A percentile compares a stretch with the other conserved stretches of the same genome.
Conservation (phyloP, 2,113 vertebrate species). For the Pachypanchax playfairii region DNA sequence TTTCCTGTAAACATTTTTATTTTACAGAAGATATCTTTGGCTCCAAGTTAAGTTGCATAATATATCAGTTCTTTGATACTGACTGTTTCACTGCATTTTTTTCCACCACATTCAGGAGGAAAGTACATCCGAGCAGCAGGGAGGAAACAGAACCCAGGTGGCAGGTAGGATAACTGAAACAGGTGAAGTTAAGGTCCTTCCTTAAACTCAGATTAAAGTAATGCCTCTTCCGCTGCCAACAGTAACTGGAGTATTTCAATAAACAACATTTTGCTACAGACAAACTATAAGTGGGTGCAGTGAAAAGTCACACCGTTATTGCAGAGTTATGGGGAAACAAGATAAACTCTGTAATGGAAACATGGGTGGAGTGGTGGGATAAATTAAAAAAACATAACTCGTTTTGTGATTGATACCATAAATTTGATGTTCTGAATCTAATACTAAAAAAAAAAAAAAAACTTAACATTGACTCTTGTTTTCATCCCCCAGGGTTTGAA, state of each 20-base stretch:
- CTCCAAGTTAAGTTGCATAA: neutral
- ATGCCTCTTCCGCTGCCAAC: neutral
- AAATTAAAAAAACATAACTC: too few relatives aligned
- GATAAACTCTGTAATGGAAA: too few relatives aligned
- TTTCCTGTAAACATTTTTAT: neutral
- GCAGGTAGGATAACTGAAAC: neutral
- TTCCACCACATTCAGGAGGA: neutral
- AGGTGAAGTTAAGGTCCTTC: neutral
- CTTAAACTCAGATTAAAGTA: neutral
- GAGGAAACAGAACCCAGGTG: neutral
- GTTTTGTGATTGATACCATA: too few relatives aligned
- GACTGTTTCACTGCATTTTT: neutral
- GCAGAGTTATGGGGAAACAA: too few relatives aligned
- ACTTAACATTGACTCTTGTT: too few relatives aligned
- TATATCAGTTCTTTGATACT: neutral
- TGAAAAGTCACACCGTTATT: too few relatives aligned
- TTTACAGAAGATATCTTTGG: neutral
- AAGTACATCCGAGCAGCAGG: neutral
- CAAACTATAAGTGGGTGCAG: too few relatives aligned
- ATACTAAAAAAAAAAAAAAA: too few relatives aligned
- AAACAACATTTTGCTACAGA: too few relatives aligned
- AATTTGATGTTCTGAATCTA: too few relatives aligned
- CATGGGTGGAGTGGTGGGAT: too few relatives aligned
- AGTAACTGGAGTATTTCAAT: neutral
- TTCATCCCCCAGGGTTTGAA: too few relatives aligned